A percentile compares a stretch with the other conserved stretches of the same genome.
Evolutionary conservation across 2,113 vertebrate genomes (phyloP).

Genomic region (Misgurnus anguillicaudatus): DNA sequence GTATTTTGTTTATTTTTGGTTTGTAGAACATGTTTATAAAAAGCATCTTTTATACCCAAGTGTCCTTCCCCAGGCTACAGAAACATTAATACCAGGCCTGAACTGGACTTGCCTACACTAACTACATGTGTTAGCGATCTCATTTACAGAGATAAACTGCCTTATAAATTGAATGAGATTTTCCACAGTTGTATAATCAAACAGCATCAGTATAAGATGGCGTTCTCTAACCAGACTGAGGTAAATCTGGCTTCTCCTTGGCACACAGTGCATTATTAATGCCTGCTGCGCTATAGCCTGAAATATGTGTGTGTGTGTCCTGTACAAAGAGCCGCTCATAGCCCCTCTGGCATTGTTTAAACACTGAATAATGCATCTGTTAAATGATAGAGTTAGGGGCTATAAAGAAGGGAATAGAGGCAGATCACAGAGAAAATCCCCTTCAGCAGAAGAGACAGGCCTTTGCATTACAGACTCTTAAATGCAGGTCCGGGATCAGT

Average conservation of each 20-base stretch:
- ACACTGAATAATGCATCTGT: conserved; percentile 37
- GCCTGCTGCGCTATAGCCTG: neutral
- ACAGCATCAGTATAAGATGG: conserved; percentile 7
- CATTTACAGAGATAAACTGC: neutral
- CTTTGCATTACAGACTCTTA: neutral
- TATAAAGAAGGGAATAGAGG: conserved; percentile 17
- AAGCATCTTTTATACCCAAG: neutral
- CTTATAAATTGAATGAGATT: neutral
- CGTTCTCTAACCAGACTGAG: neutral
- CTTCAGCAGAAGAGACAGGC: conserved; percentile 21
- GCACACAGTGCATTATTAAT: conserved; percentile 38
- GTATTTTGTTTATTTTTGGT: neutral
- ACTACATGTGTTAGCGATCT: conserved; percentile 25
- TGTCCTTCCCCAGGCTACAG: neutral
- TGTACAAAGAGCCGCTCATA: neutral
- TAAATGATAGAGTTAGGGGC: conserved; percentile 36
- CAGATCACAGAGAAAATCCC: conserved; percentile 37
- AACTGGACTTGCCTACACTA: conserved; percentile 1
- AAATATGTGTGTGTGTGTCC: conserved; percentile 26
- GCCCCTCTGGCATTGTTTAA: conserved; percentile 36
- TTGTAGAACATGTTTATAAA: neutral
- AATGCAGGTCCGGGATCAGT: neutral
- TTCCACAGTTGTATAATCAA: conserved; percentile 12
- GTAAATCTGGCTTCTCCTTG: conserved; percentile 37
- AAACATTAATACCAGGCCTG: conserved; percentile 17